Evolutionary conservation across 2,888 invertebrate genomes (phyloP).

Genomic region (Conops quadrifasciatus): DNA sequence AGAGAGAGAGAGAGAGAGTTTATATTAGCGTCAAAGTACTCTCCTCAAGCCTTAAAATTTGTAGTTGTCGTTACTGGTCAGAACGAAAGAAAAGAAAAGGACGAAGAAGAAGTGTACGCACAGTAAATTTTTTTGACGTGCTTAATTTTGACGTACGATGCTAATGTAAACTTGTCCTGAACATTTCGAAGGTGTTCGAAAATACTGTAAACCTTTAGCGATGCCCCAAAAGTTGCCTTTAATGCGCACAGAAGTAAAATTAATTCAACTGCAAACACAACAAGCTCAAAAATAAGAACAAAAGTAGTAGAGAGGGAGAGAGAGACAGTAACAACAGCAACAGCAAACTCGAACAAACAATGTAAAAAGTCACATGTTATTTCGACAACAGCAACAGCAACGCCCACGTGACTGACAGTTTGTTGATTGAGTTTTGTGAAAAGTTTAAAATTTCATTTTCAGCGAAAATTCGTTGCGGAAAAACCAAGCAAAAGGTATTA

Average conservation of each 20-base stretch:
- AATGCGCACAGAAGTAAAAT: conserved; percentile 18
- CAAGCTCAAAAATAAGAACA: not conserved
- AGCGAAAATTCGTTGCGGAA: not conserved
- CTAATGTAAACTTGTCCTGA: too few relatives aligned
- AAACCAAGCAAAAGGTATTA: not conserved
- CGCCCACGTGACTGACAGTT: conserved; percentile 31
- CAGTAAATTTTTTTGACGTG: too few relatives aligned
- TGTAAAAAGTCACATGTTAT: not conserved
- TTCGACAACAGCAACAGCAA: conserved; percentile 22
- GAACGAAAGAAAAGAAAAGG: too few relatives aligned
- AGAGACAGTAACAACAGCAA: not conserved
- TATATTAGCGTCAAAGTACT: too few relatives aligned
- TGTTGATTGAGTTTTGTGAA: conserved; percentile 34
- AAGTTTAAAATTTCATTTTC: conserved; percentile 31
- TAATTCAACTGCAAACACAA: conserved; percentile 14
- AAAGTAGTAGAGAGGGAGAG: too few relatives aligned
- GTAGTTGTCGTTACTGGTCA: too few relatives aligned
- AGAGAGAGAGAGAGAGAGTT: too few relatives aligned
- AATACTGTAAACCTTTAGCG: too few relatives aligned
- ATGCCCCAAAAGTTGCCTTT: conserved; percentile 14
- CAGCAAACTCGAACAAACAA: not conserved
- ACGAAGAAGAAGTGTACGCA: too few relatives aligned
- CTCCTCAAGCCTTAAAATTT: too few relatives aligned
- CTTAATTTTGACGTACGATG: too few relatives aligned
- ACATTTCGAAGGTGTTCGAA: too few relatives aligned